Evolutionary conservation across 2,113 vertebrate species (phyloP).

Genomic region (Eleginops maclovinus): DNA sequence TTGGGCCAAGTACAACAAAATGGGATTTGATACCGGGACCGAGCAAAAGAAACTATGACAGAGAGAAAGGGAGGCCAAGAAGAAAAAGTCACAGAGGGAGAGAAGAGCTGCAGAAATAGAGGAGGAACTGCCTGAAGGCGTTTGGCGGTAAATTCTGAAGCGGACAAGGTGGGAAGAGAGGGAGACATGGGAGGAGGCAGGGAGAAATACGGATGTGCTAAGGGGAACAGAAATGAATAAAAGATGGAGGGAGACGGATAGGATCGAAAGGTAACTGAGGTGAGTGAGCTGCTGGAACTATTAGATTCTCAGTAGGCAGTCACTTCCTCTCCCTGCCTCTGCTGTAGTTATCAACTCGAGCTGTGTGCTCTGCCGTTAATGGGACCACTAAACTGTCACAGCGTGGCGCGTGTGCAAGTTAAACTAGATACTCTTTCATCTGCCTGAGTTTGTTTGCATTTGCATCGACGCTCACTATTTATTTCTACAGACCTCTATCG

Average conservation of each 20-base stretch:
- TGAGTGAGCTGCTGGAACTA: conserved; percentile 62
- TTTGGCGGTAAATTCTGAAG: conserved; percentile 69
- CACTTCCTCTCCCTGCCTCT: conserved; percentile 27
- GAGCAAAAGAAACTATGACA: conserved; percentile 55
- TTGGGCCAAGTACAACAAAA: conserved; percentile 50
- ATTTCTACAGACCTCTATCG: conserved; percentile 22
- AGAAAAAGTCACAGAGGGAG: conserved; percentile 28
- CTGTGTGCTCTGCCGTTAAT: conserved; percentile 45
- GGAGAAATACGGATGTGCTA: conserved; percentile 63
- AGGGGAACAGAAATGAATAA: conserved; percentile 73
- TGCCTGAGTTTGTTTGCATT: conserved; percentile 15
- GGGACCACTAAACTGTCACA: conserved; percentile 45
- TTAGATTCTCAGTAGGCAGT: conserved; percentile 60
- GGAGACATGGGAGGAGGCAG: conserved; percentile 48
- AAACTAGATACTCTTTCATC: conserved; percentile 18
- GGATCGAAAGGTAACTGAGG: conserved; percentile 67
- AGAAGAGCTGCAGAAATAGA: conserved; percentile 31
- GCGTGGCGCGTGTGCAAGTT: conserved; percentile 12
- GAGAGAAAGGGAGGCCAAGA: conserved; percentile 48
- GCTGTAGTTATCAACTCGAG: conserved; percentile 53
- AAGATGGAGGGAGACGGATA: conserved; percentile 72
- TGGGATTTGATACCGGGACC: conserved; percentile 51
- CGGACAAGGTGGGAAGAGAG: conserved; percentile 45
- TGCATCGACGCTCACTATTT: conserved; percentile 1
- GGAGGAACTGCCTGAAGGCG: conserved; percentile 62